Evolutionary conservation across 2,113 vertebrate species (phyloP), one percentile per base, ranked within the genome.

Genomic region (Parus major): DNA sequence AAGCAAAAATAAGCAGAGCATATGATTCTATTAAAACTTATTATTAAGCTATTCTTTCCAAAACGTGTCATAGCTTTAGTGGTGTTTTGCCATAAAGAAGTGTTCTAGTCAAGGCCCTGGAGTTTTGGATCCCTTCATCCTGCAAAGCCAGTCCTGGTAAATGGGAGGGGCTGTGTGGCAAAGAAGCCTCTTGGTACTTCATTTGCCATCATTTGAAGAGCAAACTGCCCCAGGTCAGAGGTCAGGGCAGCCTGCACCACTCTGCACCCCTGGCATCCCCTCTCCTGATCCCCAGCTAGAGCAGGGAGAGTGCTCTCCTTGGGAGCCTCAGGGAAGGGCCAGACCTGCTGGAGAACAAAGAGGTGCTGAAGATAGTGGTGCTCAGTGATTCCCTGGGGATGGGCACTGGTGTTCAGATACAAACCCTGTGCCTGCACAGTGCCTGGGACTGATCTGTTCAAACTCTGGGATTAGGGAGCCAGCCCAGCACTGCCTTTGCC

Each of bases 311-410:
- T 12, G 39, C 12, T 15, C 36, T 19, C 80, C 16, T 10, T 5
- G 33, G 44, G 5, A 55, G 25, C 7, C n/a, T 9, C 3, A 5
- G 24, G 55, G 35, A 60, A 46, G 31, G 44, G 24, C 18, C n/a
- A 14, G 29, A 18, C 8, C 8, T 5, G 19, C 0, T 50, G 44
- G 21, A 41, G 41, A 46, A 1, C 25, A 46, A 9, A 47, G 41
- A 11, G 17, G 0, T 2, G 7, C 27, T 65, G 57, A 27, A 24
- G 10, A 3, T 4, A 7, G 22, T 0, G 5, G n/a, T 31, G 41
- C 33, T 41, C 21, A 5, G 29, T 1, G 63, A 18, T 10, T 39
- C 22, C 61, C 11, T 0, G 2, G 10, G 59, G 19, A 11, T 1
- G 46, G 49, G 25, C n/a, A 6, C 2, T 36, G 47, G 15, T 1